Percentiles rank a stretch among this genome's conserved stretches.
Conservation (phyloP, 2,888 invertebrate genomes). For the Leptinotarsa juncta region DNA sequence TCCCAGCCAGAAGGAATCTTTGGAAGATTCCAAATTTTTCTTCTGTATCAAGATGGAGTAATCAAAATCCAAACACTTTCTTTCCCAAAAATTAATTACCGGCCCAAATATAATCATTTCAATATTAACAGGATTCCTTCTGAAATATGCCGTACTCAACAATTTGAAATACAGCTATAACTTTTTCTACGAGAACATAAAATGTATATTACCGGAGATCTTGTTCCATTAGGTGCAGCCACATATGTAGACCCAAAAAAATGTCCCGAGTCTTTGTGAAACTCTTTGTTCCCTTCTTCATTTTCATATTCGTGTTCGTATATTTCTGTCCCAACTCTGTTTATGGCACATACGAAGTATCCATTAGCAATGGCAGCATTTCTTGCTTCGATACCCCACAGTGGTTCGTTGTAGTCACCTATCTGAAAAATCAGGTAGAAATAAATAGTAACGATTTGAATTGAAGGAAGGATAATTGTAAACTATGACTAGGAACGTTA, state of each 20-base stretch:
- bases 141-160: too few relatives aligned
- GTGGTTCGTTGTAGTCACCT: conserved; percentile 82
- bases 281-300: conserved; percentile 77
- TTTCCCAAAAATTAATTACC: too few relatives aligned
- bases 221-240: conserved; percentile 90
- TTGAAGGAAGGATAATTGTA: too few relatives aligned
- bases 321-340: conserved; percentile 91
- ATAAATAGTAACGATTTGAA: neutral
- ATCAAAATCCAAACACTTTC: too few relatives aligned
- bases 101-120: too few relatives aligned
- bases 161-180: too few relatives aligned
- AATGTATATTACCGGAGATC: conserved; percentile 78
- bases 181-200: neutral
- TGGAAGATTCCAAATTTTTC: too few relatives aligned
- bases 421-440: conserved; percentile 15
- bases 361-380: conserved; percentile 96
- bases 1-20: too few relatives aligned
- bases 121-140: too few relatives aligned
- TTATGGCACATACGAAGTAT: conserved; percentile 92
- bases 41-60: too few relatives aligned
- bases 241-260: conserved; percentile 97
- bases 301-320: conserved; percentile 87
- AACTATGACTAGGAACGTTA: too few relatives aligned
- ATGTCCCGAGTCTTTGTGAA: conserved; percentile 84
- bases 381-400: conserved; percentile 96